Evolutionary conservation across 2,113 vertebrate species (phyloP).

Genomic region (Pygoscelis adeliae): DNA sequence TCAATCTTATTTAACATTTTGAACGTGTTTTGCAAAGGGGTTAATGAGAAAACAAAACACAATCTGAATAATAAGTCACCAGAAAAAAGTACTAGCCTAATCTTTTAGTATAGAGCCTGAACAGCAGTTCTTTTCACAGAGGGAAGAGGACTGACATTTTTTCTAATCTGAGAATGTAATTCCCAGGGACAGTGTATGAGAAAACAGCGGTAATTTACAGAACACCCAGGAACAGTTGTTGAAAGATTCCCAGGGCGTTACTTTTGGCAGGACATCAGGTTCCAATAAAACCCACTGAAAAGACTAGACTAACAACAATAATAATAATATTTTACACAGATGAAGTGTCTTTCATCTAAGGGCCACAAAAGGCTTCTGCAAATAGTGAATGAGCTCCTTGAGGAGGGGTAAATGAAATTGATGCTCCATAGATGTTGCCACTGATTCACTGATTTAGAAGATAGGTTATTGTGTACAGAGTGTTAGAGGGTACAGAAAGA

Average conservation of each 20-base stretch:
- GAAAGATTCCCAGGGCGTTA: slow-evolving; percentile 58
- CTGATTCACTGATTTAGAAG: background rate
- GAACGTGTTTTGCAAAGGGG: background rate
- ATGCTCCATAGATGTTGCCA: background rate
- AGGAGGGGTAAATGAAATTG: background rate
- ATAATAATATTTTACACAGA: background rate
- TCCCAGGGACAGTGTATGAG: slow-evolving; percentile 33
- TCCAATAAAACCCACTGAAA: slow-evolving; percentile 51
- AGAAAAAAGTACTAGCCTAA: background rate
- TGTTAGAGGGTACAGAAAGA: background rate
- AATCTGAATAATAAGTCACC: background rate
- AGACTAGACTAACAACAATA: background rate
- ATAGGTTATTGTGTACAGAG: background rate
- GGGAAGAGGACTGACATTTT: background rate
- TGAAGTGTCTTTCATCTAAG: background rate
- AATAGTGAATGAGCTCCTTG: background rate
- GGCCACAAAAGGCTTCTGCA: background rate
- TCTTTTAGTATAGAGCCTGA: background rate
- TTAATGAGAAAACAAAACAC: slow-evolving; percentile 26
- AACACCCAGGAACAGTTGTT: slow-evolving; percentile 59
- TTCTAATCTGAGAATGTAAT: slow-evolving; percentile 30
- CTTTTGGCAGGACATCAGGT: slow-evolving; percentile 63
- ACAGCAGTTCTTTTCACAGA: slow-evolving; percentile 2
- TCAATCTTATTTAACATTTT: slow-evolving; percentile 14
- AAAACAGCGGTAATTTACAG: slow-evolving; percentile 48